These are phyloP conservation scores for Cydia fagiglandana DNA, from an alignment of 1,140 invertebrate genomes.

Conservation along the genomic window DNA sequence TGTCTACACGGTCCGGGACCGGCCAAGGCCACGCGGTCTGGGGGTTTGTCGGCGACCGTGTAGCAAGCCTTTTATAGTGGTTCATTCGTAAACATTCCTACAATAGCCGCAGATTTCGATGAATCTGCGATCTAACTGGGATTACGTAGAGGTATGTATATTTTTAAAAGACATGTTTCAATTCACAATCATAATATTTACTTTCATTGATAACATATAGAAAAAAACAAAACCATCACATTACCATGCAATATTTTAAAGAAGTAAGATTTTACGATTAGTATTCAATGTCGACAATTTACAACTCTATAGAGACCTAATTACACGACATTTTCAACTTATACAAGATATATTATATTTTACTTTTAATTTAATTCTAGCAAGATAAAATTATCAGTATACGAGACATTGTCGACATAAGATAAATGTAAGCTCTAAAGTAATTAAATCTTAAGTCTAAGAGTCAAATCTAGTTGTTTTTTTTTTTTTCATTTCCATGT, in stretches of 20 bases:
- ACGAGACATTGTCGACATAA: constrained; percentile 28
- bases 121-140: not conserved
- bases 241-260: constrained; percentile 48
- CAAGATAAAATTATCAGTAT: constrained; percentile 14
- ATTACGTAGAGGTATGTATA: not conserved
- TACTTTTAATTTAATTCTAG: constrained; percentile 18
- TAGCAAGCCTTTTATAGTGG: too few relatives aligned
- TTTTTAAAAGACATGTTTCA: constrained; percentile 9
- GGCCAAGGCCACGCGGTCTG: too few relatives aligned
- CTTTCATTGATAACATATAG: constrained; percentile 53
- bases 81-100: too few relatives aligned
- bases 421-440: constrained; percentile 21
- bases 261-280: constrained; percentile 17
- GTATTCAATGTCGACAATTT: constrained; percentile 21
- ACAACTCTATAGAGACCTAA: constrained; percentile 11
- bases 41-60: too few relatives aligned
- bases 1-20: too few relatives aligned
- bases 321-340: constrained; percentile 22
- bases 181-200: constrained; percentile 44
- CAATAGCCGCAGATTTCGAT: constrained; percentile 4
- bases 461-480: not conserved
- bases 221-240: constrained; percentile 45
- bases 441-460: constrained; percentile 33
- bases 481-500: constrained; percentile 10
- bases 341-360: constrained; percentile 25